phyloP scores from a whole-genome alignment of 2,113 vertebrate species.

The Zapornia atra region DNA sequence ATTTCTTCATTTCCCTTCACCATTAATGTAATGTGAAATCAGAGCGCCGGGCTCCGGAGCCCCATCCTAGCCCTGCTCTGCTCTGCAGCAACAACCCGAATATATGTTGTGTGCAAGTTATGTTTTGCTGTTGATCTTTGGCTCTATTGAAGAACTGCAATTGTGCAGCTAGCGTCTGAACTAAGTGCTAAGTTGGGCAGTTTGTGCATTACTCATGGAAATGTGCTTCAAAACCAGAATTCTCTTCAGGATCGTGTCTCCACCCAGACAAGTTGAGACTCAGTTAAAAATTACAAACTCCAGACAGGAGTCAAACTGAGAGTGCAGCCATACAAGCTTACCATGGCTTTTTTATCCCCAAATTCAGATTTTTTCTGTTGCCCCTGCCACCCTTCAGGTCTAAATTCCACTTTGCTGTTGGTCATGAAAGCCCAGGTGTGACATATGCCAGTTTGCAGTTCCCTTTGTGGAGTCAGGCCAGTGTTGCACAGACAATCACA shows the following conservation, averaged over 20 bases:
- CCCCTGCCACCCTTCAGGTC: neutral
- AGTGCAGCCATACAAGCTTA: neutral
- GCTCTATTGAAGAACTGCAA: neutral
- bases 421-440: accelerated
- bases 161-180: neutral
- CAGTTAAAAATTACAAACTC: neutral
- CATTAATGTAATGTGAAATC: neutral
- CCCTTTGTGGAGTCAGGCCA: neutral
- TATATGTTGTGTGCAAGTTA: neutral
- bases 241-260: neutral
- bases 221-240: neutral
- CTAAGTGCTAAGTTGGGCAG: neutral
- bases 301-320: neutral
- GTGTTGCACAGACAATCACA: neutral
- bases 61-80: neutral
- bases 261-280: neutral
- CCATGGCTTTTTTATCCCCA: neutral
- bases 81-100: neutral
- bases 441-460: neutral
- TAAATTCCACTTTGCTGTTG: neutral
- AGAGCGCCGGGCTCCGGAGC: neutral
- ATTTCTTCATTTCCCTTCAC: neutral
- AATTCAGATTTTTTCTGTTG: neutral
- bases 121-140: neutral
- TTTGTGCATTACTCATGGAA: neutral